These are phyloP conservation scores for Hecatera dysodea DNA, from an alignment of 2,888 invertebrate species.

Conservation along the genomic window DNA sequence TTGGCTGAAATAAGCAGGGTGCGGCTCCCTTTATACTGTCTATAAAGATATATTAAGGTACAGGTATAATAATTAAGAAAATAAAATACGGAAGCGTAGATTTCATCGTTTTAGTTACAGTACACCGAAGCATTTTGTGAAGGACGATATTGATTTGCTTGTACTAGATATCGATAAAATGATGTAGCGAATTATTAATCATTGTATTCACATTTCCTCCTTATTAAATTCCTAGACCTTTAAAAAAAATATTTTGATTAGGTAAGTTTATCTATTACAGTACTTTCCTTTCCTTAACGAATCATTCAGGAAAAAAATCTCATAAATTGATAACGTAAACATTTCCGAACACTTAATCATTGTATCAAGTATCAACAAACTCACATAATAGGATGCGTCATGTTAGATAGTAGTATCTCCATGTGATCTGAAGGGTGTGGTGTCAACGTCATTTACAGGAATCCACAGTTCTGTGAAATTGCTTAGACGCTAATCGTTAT, in stretches of 20 bases:
- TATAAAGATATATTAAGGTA: slow-evolving; percentile 42
- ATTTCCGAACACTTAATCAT: slow-evolving; percentile 1
- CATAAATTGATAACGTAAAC: background rate
- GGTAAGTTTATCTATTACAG: background rate
- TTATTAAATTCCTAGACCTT: background rate
- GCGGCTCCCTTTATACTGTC: slow-evolving; percentile 47
- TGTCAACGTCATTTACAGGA: too few relatives aligned
- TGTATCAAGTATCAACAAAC: background rate
- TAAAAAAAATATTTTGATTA: background rate
- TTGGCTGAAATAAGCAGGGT: slow-evolving; percentile 63
- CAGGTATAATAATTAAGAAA: slow-evolving; percentile 42
- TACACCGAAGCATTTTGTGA: background rate
- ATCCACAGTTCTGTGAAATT: too few relatives aligned
- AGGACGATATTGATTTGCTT: background rate
- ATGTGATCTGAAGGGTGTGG: too few relatives aligned
- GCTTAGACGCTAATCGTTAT: too few relatives aligned
- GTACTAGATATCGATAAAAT: background rate
- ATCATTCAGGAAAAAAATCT: slow-evolving; percentile 1
- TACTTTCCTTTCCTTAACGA: too few relatives aligned
- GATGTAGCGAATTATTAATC: background rate
- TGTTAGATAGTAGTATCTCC: background rate
- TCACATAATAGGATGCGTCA: background rate
- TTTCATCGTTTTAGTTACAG: slow-evolving; percentile 1
- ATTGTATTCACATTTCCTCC: too few relatives aligned
- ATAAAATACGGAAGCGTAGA: slow-evolving; percentile 10